phyloP scores from a whole-genome alignment of 1,140 invertebrate species.

The Portunus trituberculatus region DNA sequence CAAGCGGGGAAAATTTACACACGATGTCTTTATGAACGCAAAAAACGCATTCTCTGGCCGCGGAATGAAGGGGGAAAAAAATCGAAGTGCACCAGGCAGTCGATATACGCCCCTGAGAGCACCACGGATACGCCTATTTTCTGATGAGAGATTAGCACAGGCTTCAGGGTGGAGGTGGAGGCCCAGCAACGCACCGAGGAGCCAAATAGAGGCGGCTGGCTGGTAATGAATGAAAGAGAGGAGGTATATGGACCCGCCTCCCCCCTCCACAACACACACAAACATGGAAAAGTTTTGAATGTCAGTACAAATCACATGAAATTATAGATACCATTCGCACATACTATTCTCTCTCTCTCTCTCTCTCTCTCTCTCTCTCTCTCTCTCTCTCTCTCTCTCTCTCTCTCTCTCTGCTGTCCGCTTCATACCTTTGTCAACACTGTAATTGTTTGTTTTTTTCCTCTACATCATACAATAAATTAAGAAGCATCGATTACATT shows the following conservation, averaged over 20 bases:
- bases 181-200: background rate
- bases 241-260: too few relatives aligned
- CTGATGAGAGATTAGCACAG: background rate
- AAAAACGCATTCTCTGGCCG: background rate
- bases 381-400: slow-evolving; percentile 28
- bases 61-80: slow-evolving; percentile 2
- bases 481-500: too few relatives aligned
- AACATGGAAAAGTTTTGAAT: background rate
- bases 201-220: background rate
- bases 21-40: slow-evolving; percentile 31
- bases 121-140: background rate
- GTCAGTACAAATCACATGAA: background rate
- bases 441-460: too few relatives aligned
- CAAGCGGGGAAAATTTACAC: slow-evolving; percentile 55
- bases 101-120: background rate
- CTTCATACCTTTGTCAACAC: too few relatives aligned
- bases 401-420: slow-evolving; percentile 1
- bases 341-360: background rate
- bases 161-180: background rate
- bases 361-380: slow-evolving; percentile 26
- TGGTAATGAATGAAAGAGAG: background rate
- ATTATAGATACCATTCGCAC: background rate
- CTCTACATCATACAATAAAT: too few relatives aligned
- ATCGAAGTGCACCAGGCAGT: background rate
- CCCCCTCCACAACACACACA: too few relatives aligned